phyloP scores from a whole-genome alignment of 2,113 vertebrate species.

The Nyctibius bracteatus region DNA sequence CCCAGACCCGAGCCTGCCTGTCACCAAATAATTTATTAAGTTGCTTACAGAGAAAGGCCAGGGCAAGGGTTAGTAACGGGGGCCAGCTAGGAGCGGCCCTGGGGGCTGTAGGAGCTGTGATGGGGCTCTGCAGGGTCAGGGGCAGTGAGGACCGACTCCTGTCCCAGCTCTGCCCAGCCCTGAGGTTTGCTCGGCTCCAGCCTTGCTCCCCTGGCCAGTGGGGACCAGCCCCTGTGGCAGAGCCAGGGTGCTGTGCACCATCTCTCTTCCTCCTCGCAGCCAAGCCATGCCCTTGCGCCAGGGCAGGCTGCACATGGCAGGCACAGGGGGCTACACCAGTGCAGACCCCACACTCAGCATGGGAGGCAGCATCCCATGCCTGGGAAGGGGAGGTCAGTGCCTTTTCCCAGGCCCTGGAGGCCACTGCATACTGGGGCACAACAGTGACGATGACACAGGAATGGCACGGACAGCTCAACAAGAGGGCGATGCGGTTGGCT shows the following conservation, averaged over 20 bases:
- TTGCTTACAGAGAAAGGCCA: neutral
- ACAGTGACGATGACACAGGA: neutral
- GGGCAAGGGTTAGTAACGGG: neutral
- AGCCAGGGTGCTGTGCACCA: neutral
- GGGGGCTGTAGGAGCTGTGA: neutral
- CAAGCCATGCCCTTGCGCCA: accelerated
- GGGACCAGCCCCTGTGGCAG: neutral
- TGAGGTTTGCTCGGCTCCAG: neutral
- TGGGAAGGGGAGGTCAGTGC: neutral
- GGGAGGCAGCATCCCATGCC: neutral
- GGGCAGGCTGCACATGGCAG: neutral
- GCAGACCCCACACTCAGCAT: neutral
- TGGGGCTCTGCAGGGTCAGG: neutral
- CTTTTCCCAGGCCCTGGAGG: neutral
- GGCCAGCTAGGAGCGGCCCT: neutral
- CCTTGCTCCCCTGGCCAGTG: neutral
- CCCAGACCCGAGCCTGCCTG: accelerated
- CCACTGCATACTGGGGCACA: neutral
- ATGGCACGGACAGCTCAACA: neutral
- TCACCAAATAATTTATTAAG: slow-evolving; percentile 29
- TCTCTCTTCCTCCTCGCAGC: neutral
- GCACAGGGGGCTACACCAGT: neutral
- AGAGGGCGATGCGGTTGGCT: neutral
- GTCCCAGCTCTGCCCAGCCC: neutral
- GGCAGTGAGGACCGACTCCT: neutral